Conservation (phyloP, 2,113 vertebrate genomes). For the Catagonus wagneri region DNA sequence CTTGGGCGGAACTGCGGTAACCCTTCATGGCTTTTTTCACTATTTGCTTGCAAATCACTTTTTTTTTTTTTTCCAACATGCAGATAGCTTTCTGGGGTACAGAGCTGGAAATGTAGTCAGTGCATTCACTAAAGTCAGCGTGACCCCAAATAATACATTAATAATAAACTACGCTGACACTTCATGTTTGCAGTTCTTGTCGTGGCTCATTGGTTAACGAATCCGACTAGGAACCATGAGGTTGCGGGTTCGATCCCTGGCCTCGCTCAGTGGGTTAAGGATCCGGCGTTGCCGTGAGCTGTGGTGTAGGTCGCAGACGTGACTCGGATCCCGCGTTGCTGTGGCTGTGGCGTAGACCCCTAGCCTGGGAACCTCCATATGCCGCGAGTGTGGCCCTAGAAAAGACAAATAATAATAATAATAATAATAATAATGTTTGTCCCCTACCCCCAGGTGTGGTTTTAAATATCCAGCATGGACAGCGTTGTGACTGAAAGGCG, state of each 20-base stretch:
- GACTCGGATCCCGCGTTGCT: too few species aligned
- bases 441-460: slow-evolving; percentile 51
- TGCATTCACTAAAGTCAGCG: slow-evolving; percentile 37
- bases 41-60: neutral
- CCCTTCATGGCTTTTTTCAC: neutral
- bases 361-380: too few species aligned
- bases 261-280: too few species aligned
- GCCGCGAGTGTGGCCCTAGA: too few species aligned
- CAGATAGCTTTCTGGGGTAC: neutral
- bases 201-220: too few species aligned
- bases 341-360: too few species aligned
- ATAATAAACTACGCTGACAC: slow-evolving; percentile 38
- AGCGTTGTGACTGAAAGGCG: slow-evolving; percentile 64
- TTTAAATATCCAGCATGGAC: slow-evolving; percentile 61
- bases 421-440: too few species aligned
- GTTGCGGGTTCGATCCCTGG: too few species aligned
- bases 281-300: too few species aligned
- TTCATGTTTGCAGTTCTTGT: slow-evolving; percentile 35
- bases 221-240: too few species aligned
- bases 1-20: neutral
- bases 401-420: too few species aligned
- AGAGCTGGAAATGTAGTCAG: slow-evolving; percentile 31
- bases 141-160: neutral
- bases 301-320: too few species aligned
- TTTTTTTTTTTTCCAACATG: neutral